phyloP scores from a whole-genome alignment of 2,888 invertebrate genomes.

The Cheilosia variabilis region DNA sequence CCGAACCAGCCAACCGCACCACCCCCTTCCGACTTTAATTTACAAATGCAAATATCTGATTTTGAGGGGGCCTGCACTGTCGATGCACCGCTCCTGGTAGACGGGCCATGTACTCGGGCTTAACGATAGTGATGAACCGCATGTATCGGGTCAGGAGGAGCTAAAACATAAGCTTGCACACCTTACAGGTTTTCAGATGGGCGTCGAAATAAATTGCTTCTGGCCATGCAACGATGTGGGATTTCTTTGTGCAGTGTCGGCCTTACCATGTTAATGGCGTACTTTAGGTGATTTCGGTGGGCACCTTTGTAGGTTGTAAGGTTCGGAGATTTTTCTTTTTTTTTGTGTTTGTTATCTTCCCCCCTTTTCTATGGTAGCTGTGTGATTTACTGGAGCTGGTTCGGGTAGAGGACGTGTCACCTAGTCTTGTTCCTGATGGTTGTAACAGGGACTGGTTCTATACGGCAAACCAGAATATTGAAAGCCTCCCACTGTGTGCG shows the following conservation, averaged over 20 bases:
- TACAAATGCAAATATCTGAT: conserved; percentile 75
- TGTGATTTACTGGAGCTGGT: conserved; percentile 24
- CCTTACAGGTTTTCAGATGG: conserved; percentile 75
- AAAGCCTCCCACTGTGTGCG: conserved; percentile 11
- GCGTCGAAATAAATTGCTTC: conserved; percentile 76
- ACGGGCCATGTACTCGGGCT: conserved; percentile 30
- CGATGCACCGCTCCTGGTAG: conserved; percentile 28
- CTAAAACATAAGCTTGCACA: conserved; percentile 77
- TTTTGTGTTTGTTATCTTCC: not conserved
- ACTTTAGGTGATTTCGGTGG: conserved; percentile 53
- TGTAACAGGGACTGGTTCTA: not conserved
- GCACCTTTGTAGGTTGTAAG: conserved; percentile 33
- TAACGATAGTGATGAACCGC: conserved; percentile 68
- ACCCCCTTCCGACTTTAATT: conserved; percentile 73
- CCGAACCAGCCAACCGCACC: conserved; percentile 7
- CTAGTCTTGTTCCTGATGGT: conserved; percentile 1
- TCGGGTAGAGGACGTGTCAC: conserved; percentile 16
- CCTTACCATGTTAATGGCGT: conserved; percentile 60
- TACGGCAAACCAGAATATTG: conserved; percentile 4
- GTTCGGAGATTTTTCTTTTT: conserved; percentile 10
- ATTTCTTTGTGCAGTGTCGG: conserved; percentile 58
- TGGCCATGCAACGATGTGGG: conserved; percentile 75
- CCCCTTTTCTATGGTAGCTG: not conserved
- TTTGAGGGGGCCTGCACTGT: conserved; percentile 46
- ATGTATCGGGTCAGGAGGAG: conserved; percentile 60